phyloP scores from a whole-genome alignment of 2,888 invertebrate genomes.

The Hypomecis punctinalis region DNA sequence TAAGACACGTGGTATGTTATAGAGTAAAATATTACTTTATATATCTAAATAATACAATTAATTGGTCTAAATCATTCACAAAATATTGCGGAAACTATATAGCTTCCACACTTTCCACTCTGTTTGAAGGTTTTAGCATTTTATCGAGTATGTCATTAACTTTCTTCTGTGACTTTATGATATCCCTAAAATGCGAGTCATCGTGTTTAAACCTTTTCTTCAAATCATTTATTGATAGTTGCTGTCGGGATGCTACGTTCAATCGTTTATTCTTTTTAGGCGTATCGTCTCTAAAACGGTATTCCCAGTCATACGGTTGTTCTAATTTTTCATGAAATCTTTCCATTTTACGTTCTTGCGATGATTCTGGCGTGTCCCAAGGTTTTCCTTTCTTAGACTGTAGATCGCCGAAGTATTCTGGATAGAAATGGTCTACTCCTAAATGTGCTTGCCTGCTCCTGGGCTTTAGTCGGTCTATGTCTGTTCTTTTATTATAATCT shows the following conservation, averaged over 20 bases:
- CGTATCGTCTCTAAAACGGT: conserved; percentile 31
- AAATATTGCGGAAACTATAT: background rate
- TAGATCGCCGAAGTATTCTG: conserved; percentile 21
- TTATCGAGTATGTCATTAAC: conserved; percentile 74
- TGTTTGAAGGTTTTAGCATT: conserved; percentile 61
- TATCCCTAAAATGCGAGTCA: conserved; percentile 67
- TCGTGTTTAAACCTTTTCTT: conserved; percentile 55
- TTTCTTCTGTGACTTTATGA: conserved; percentile 73
- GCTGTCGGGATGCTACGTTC: conserved; percentile 60
- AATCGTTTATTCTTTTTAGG: conserved; percentile 45
- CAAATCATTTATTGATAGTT: conserved; percentile 55
- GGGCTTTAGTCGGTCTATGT: background rate
- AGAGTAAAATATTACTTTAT: no score
- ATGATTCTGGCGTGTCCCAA: conserved; percentile 19
- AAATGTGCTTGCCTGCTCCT: conserved; percentile 15
- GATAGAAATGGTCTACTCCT: conserved; percentile 25
- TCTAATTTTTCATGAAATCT: conserved; percentile 67
- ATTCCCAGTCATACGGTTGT: conserved; percentile 36
- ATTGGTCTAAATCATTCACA: no score
- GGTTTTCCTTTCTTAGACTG: conserved; percentile 15
- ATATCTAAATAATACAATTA: no score
- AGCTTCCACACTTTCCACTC: conserved; percentile 57
- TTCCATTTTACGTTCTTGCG: conserved; percentile 36
- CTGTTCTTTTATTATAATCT: background rate
- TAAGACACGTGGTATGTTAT: no score